phyloP scores from a whole-genome alignment of 2,113 vertebrate species.

The Tenrec ecaudatus region DNA sequence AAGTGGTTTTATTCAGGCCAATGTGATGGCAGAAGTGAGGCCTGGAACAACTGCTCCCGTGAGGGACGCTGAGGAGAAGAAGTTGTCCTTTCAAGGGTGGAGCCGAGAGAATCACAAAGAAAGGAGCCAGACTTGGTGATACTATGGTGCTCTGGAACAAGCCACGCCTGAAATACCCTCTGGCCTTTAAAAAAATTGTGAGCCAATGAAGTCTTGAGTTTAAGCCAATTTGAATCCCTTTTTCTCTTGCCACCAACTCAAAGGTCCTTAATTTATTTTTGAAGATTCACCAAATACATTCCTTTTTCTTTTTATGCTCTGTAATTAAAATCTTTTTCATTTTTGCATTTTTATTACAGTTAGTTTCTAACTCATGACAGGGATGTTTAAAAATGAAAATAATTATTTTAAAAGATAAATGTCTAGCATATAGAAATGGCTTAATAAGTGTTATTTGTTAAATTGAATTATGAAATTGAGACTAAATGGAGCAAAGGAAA shows the following conservation, averaged over 20 bases:
- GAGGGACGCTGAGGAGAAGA: not conserved
- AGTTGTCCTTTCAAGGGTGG: not conserved
- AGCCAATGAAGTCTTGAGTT: not conserved
- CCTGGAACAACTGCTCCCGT: not conserved
- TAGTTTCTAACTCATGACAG: not conserved
- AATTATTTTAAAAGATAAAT: not conserved
- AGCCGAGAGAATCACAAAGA: not conserved
- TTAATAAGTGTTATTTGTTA: constrained; percentile 1
- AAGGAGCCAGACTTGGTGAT: not conserved
- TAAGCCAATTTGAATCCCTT: not conserved
- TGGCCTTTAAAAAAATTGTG: not conserved
- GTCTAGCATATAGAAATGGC: not conserved
- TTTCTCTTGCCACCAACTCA: constrained; percentile 20
- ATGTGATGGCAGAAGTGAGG: not conserved
- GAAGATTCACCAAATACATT: constrained; percentile 1
- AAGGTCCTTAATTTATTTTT: not conserved
- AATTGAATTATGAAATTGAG: constrained; percentile 15
- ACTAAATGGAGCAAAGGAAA: not conserved
- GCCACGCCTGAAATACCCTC: not conserved
- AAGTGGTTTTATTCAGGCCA: not conserved
- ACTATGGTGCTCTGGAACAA: not conserved
- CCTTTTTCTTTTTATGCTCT: not conserved
- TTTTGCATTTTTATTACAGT: not conserved
- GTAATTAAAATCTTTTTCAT: not conserved
- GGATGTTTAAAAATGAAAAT: constrained; percentile 6